These are phyloP conservation scores for Microctenopoma stevenorrisi DNA, from an alignment of 2,797 vertebrate species.

Conservation along the genomic window DNA sequence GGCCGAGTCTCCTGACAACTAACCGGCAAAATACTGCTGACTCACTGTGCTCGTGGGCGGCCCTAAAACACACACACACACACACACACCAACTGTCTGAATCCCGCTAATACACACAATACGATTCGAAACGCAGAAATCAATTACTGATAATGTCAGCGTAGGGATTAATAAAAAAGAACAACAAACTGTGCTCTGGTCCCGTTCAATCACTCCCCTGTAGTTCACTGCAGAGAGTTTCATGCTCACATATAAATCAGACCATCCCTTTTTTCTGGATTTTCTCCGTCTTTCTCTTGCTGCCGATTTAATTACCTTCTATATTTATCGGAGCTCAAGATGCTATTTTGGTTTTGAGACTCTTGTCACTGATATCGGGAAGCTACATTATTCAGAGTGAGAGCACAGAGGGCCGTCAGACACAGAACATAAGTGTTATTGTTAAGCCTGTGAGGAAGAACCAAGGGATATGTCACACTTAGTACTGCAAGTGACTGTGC, in stretches of 20 bases:
- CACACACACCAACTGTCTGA: constrained; percentile 5
- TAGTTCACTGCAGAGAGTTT: constrained; percentile 48
- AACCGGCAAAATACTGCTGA: constrained; percentile 78
- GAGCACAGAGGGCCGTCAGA: constrained; percentile 68
- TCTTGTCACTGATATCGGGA: constrained; percentile 82
- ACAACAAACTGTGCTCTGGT: constrained; percentile 3
- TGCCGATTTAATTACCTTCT: constrained; percentile 84
- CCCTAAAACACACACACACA: constrained; percentile 43
- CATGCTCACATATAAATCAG: constrained; percentile 63
- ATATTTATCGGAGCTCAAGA: constrained; percentile 83
- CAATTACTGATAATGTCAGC: constrained; percentile 4
- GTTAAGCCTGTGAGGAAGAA: constrained; percentile 63
- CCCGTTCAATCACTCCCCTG: constrained; percentile 19
- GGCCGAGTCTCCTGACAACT: constrained; percentile 58
- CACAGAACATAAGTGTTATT: constrained; percentile 59
- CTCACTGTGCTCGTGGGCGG: constrained; percentile 71
- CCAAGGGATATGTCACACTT: constrained; percentile 28
- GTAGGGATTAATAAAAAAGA: constrained; percentile 5
- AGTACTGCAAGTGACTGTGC: constrained; percentile 11
- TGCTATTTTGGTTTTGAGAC: constrained; percentile 82
- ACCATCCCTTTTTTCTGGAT: constrained; percentile 63
- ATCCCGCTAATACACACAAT: constrained; percentile 4
- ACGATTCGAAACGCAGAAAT: constrained; percentile 7
- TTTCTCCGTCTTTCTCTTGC: constrained; percentile 73
- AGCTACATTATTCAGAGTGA: constrained; percentile 80